Base-by-base conservation (phyloP, 2,113 vertebrate genomes). In the Ammospiza caudacuta region DNA sequence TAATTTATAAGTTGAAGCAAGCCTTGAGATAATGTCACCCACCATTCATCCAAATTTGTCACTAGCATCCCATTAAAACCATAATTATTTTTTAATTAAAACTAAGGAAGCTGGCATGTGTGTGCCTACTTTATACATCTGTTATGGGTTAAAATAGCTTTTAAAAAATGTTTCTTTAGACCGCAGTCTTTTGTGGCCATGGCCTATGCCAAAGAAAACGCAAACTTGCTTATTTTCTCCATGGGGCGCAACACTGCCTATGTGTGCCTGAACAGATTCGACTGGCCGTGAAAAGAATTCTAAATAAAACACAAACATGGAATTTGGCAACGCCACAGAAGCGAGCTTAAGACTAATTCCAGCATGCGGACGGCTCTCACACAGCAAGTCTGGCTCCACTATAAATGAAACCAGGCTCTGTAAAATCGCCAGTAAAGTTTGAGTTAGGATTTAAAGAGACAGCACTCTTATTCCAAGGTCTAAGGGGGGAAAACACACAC, bases 341-440 rank as follows among this genome's bases (percentile, higher is more conserved):
- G 98, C 98, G 23, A 98, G 98, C 98, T 98, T 98, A 98, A 98
- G 98, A 98, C 98, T 98, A 98, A 98, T 98, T 98, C 98, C 98
- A 98, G 97, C 98, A 98, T 98, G 98, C 95, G 97, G 98, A 98
- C 97, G 98, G 97, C 98, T 98, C 98, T 98, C 98, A 98, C 98
- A 98, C 97, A 97, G 98, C 98, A 97, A 98, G 98, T 97, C 98
- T 99, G 98, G 98, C 98, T 99, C 98, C 98, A 98, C 97, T 97
- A 97, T 99, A 99, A 99, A 98, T 98, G 97, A 98, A 99, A 99
- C 98, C 99, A 99, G 98, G 98, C 98, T 95, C 98, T 98, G 98
- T 98, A 98, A 98, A 98, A 98, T 98, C 98, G 98, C 98, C 98
- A 98, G 97, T 98, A 97, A 97, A 98, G 98, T 97, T 97, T 98